These are phyloP conservation scores for Pseudois nayaur DNA, from an alignment of 2,113 vertebrate genomes.

Conservation along the genomic window DNA sequence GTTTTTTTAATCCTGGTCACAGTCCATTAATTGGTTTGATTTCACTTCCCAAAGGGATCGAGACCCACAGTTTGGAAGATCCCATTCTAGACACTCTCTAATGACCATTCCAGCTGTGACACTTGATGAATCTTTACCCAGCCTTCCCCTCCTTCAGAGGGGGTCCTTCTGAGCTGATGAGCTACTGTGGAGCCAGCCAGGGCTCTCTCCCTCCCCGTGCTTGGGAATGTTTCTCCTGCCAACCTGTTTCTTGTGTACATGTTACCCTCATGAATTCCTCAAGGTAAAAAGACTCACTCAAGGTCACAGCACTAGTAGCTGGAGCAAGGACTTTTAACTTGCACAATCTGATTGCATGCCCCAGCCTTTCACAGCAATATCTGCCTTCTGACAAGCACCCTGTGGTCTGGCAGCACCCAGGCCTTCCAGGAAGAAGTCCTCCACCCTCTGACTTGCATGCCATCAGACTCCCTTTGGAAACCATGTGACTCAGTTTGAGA, in stretches of 20 bases:
- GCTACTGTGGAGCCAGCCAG: background rate
- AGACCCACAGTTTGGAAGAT: slow-evolving; percentile 31
- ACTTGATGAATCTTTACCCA: background rate
- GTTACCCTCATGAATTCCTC: background rate
- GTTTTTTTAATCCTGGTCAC: slow-evolving; percentile 10
- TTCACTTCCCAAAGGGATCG: background rate
- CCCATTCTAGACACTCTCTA: background rate
- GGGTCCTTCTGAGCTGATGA: background rate
- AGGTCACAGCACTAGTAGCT: background rate
- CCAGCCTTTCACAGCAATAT: background rate
- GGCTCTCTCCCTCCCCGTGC: background rate
- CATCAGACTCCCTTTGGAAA: background rate
- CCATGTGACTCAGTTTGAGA: background rate
- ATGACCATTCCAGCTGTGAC: slow-evolving; percentile 33
- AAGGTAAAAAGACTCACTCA: background rate
- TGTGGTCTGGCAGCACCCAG: background rate
- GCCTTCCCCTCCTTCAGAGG: background rate
- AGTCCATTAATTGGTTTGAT: slow-evolving; percentile 46
- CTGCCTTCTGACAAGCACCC: background rate
- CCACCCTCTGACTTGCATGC: background rate
- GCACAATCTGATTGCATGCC: fast-evolving
- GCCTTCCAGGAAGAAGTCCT: background rate
- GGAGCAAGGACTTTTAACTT: background rate
- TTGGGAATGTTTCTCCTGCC: background rate
- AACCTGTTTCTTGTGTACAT: background rate